Base-by-base conservation (phyloP, 2,797 vertebrate species). In the Sebastes wilsoni region DNA sequence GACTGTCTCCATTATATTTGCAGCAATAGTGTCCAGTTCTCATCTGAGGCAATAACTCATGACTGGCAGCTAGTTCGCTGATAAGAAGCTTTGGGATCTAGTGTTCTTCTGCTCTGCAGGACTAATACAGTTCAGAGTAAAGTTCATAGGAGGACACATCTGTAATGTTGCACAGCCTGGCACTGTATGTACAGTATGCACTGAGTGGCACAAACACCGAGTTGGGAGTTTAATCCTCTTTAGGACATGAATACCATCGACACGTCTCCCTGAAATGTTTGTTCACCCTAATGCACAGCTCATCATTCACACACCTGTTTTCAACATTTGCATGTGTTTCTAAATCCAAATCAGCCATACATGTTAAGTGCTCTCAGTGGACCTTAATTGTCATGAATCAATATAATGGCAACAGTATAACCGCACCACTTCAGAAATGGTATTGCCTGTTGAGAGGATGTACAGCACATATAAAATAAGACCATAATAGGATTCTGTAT, bases 1-100 rank as follows among this genome's bases (percentile, higher is more conserved):
- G 42, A 70, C 59, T 60, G 55, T 61, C 36, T 74, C 27, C 27
- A 46, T 79, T 83, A 69, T 73, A 81, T 77, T 67, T 70, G 5
- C 7, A 64, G 61, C 72, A 84, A 66, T 49, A 27, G 49, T 66
- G 27, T 82, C 66, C 20, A 42, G 5, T 58, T 77, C 42, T 61
- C 10, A 6, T 81, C 42, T 62, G 13, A 10, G 61, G 54, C 77
- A 83, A 70, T 77, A 85, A 70, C 6, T 7, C 66, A 64, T 66
- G 81, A 82, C 72, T 83, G 83, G 54, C 78, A 82, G 77, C 34
- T 12, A 32, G 61, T 66, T 83, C 8, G 22, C 58, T 77, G 77
- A 79, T 85, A 80, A 75, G 66, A 81, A 72, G 76, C 75, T 72
- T 73, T 75, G 69, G 67, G 68, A 68, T 71, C 23, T 56, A 22